Conservation (phyloP, 2,113 vertebrate genomes). For the Puffinus mauretanicus region DNA sequence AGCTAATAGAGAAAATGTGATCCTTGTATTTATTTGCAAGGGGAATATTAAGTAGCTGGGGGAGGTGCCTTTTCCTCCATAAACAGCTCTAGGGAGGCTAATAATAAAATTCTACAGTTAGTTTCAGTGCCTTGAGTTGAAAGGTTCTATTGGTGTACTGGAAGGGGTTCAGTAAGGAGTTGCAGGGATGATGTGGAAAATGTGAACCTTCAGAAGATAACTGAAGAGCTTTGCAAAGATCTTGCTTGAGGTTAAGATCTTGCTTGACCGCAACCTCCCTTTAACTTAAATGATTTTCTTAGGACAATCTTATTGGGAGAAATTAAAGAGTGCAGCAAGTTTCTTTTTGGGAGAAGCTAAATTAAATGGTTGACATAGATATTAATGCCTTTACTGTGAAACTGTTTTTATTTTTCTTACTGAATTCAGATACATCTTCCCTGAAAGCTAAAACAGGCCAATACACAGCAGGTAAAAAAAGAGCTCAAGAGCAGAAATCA, state of each 20-base stretch:
- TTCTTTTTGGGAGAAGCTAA: not conserved
- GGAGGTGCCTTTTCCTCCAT: not conserved
- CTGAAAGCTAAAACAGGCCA: not conserved
- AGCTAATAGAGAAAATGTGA: not conserved
- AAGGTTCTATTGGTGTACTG: not conserved
- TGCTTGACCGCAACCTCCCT: not conserved
- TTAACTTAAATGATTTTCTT: not conserved
- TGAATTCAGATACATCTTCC: not conserved
- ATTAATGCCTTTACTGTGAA: not conserved
- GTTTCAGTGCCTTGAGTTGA: not conserved
- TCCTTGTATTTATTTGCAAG: not conserved
- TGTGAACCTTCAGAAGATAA: not conserved
- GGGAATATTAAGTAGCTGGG: not conserved
- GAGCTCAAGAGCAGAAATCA: not conserved
- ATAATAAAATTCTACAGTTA: not conserved
- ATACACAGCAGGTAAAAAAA: not conserved
- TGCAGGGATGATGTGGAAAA: not conserved
- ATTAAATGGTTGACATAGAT: not conserved
- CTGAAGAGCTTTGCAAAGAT: not conserved
- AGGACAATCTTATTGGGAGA: not conserved
- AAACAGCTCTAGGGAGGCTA: not conserved
- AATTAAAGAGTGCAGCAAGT: not conserved
- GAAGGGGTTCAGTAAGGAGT: not conserved
- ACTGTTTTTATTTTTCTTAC: not conserved
- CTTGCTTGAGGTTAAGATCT: not conserved